Evolutionary conservation across 2,113 vertebrate species (phyloP).

Genomic region (Capreolus pygargus): DNA sequence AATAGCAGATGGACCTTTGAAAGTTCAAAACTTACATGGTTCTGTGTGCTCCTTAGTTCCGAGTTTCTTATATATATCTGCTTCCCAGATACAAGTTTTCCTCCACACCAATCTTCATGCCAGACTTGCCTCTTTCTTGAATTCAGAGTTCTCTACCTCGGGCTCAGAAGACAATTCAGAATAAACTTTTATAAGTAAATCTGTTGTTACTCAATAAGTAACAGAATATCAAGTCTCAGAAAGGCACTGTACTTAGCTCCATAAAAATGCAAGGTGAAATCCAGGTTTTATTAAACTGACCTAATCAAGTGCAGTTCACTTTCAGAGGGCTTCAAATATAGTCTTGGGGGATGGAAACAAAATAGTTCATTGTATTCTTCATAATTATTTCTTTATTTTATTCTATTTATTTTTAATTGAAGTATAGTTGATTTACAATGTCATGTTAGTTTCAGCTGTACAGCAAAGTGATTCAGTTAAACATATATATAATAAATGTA

Average conservation of each 20-base stretch:
- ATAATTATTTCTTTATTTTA: neutral
- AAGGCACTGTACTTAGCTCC: neutral
- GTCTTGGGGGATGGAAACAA: neutral
- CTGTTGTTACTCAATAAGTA: neutral
- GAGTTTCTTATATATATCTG: neutral
- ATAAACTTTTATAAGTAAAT: neutral
- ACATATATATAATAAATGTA: neutral
- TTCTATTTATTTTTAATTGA: neutral
- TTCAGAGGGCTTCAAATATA: neutral
- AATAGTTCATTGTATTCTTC: neutral
- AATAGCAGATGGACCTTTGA: neutral
- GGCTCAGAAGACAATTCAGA: neutral
- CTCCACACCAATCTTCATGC: neutral
- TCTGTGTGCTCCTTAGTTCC: neutral
- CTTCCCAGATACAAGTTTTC: neutral
- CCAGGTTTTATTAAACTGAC: slow-evolving; percentile 53
- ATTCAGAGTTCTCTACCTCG: neutral
- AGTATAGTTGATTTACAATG: neutral
- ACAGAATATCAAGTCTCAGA: neutral
- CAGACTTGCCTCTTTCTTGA: neutral
- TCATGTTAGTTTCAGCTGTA: neutral
- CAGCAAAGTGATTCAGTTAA: neutral
- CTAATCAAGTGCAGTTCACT: slow-evolving; percentile 25
- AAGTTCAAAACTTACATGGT: neutral
- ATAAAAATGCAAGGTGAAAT: slow-evolving; percentile 28